Evolutionary conservation across 2,888 invertebrate species (phyloP).

Genomic region (Tiliacea citrago): DNA sequence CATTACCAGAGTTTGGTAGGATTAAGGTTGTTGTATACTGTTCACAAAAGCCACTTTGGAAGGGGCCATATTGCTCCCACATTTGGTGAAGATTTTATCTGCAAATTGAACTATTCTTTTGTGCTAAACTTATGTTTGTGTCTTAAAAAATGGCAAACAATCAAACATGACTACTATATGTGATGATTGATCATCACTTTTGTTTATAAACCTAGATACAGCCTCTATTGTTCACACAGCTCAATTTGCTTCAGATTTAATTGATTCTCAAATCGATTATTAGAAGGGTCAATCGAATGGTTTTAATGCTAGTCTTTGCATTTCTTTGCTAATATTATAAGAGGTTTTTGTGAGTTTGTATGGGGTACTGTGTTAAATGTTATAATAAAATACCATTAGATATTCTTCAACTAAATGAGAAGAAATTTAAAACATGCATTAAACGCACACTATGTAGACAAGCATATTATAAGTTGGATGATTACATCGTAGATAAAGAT

Average conservation of each 20-base stretch:
- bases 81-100: neutral
- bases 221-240: neutral
- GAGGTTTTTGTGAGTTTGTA: neutral
- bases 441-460: too few relatives aligned
- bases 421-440: too few relatives aligned
- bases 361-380: too few relatives aligned
- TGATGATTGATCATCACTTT: neutral
- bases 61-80: neutral
- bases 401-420: too few relatives aligned
- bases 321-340: neutral
- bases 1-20: slow-evolving; percentile 16
- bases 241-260: too few relatives aligned
- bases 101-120: neutral
- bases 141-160: neutral
- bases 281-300: too few relatives aligned
- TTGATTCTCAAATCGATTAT: too few relatives aligned
- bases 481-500: too few relatives aligned
- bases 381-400: too few relatives aligned
- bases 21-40: slow-evolving; percentile 16
- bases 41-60: neutral
- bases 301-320: too few relatives aligned
- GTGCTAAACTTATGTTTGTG: neutral
- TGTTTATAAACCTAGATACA: neutral
- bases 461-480: too few relatives aligned
- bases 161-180: neutral